A percentile compares a stretch with the other conserved stretches of the same genome.
These are phyloP conservation scores for western clawed frog (Xenopus tropicalis) DNA, from an alignment of 2,113 vertebrate species.

Conservation along the genomic window DNA sequence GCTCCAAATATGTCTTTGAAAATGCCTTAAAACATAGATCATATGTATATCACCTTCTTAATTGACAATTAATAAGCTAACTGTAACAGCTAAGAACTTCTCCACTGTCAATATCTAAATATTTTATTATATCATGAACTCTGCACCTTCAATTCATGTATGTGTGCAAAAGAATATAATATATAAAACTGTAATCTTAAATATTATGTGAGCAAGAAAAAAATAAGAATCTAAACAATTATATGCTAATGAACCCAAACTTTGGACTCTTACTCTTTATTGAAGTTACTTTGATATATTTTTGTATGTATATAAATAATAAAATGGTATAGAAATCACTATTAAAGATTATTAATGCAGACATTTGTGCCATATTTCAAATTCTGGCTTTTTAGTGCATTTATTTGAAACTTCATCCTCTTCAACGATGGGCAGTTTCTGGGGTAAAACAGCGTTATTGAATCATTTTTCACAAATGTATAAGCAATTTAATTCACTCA, in stretches of 20 bases:
- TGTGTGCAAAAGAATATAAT: conserved; percentile 34
- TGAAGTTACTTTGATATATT: conserved; percentile 68
- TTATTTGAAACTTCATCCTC: not conserved
- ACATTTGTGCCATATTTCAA: conserved; percentile 63
- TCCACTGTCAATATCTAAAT: conserved; percentile 19
- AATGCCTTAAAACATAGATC: conserved; percentile 17
- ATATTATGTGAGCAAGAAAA: conserved; percentile 33
- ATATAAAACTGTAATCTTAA: conserved; percentile 26
- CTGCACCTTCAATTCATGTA: conserved; percentile 30
- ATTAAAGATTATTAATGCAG: conserved; percentile 59
- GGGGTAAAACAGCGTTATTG: too few species aligned
- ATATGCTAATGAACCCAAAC: conserved; percentile 33
- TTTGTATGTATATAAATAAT: conserved; percentile 65
- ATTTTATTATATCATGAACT: conserved; percentile 18
- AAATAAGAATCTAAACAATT: conserved; percentile 28
- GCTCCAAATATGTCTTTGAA: not conserved
- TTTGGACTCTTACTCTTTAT: conserved; percentile 45
- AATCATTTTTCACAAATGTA: too few species aligned
- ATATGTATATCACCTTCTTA: not conserved
- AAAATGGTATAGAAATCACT: conserved; percentile 54
- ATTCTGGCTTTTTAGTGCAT: conserved; percentile 44
- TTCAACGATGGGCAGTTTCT: too few species aligned
- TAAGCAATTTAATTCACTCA: too few species aligned
- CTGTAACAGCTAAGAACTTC: conserved; percentile 5
- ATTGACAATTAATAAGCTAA: conserved; percentile 15